Base-by-base conservation (phyloP, 1,140 invertebrate species). In the Euborellia annulipes region DNA sequence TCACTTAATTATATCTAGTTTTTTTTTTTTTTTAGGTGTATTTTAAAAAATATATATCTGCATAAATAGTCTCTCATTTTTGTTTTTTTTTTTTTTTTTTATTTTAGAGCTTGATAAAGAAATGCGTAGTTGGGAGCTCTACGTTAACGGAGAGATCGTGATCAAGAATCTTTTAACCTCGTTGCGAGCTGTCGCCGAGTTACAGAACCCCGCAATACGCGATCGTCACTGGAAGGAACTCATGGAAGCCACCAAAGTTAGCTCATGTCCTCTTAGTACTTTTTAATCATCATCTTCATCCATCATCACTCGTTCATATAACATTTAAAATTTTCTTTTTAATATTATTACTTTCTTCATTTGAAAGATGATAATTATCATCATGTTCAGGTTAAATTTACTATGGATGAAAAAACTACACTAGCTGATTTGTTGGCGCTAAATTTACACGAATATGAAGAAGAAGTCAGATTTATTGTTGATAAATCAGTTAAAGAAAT, bases 401-500 rank as follows among this genome's bases (percentile, higher is more conserved):
- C 69, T 20, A 82, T 86, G 68, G 69, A 75, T 49, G 75, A 80
- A 49, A 72, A 72, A 37, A 80, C 78, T 13, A 94, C 87, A 1
- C 64, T 97, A 36, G 80, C 82, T 16, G 87, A 94, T 63, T 66
- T 95, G 7, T 62, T 96, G 18, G 79, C 78, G 14, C 66, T 95
- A 2, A 82, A 94, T 58, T 69, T 96, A 2, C 88, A 95, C 55
- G 80, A 88, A 56, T 93, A 73, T 60, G 90, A 94, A 64, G 89
- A 94, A 53, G 89, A 94, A 64, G 91, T 96, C 0, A 87, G 91
- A 56, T 85, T 82, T 52, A 92, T 93, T 52, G 91, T 95, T 0
- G 89, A 95, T 57, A 92, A 92, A 59, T 87, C 91, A 3, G 85
- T 92, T 0, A 95, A 95, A 61, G 92, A 97, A 67, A 85, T 85